Conservation (phyloP, 2,888 invertebrate genomes). For the Cephus nigrinus region DNA sequence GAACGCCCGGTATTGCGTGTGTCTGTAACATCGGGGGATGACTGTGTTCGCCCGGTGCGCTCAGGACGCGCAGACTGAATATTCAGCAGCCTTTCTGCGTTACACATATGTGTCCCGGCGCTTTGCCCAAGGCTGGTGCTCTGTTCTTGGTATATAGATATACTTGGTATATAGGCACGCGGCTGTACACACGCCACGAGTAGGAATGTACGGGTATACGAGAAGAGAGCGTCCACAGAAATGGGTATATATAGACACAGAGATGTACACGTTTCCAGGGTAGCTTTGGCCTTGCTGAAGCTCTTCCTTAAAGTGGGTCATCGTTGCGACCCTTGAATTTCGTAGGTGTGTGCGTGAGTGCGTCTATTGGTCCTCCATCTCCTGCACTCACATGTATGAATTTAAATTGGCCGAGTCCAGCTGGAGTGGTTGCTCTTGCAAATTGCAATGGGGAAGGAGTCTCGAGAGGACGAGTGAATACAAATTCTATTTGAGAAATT, state of each 20-base stretch:
- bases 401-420: neutral
- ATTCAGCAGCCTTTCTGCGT: constrained; percentile 54
- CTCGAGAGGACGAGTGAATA: neutral
- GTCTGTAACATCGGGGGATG: constrained; percentile 34
- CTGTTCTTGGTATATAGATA: neutral
- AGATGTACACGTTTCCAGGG: neutral
- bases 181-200: neutral
- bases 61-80: constrained; percentile 54
- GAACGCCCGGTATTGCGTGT: constrained; percentile 15
- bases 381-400: neutral
- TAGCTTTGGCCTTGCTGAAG: neutral
- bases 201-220: neutral
- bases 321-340: neutral
- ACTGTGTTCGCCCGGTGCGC: constrained; percentile 30
- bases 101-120: constrained; percentile 25
- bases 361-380: neutral
- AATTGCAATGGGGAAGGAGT: neutral
- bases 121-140: neutral
- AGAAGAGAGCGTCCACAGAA: neutral
- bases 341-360: neutral
- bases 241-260: neutral
- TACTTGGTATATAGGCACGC: neutral
- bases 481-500: neutral
- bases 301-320: neutral
- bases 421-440: neutral